Evolutionary conservation across 2,888 invertebrate genomes (phyloP).

Genomic region (Noctua fimbriata): DNA sequence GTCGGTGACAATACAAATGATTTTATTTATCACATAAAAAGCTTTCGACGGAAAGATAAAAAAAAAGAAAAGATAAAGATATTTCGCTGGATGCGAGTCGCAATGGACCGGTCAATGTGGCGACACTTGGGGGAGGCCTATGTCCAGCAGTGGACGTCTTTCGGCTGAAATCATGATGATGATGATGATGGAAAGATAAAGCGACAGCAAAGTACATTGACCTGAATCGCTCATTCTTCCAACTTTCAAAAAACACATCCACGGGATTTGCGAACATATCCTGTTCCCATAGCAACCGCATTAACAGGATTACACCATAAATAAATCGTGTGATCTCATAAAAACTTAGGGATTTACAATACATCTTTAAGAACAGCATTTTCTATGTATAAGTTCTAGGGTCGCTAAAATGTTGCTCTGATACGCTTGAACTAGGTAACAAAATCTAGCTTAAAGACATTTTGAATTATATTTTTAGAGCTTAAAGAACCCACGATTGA

Average conservation of each 20-base stretch:
- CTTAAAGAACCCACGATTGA: neutral
- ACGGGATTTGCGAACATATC: conserved; percentile 31
- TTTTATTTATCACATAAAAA: too few relatives aligned
- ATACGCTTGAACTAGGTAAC: neutral
- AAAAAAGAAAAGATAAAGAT: too few relatives aligned
- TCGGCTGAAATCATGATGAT: too few relatives aligned
- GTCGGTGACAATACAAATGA: too few relatives aligned
- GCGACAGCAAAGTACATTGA: neutral
- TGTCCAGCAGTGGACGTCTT: too few relatives aligned
- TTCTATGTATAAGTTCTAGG: conserved; percentile 39
- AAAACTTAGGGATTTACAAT: conserved; percentile 64
- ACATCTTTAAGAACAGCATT: conserved; percentile 52
- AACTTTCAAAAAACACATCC: neutral
- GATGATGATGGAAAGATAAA: too few relatives aligned
- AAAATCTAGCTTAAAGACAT: neutral
- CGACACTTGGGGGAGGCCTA: too few relatives aligned
- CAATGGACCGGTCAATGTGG: too few relatives aligned
- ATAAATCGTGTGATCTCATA: conserved; percentile 60
- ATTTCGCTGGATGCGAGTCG: too few relatives aligned
- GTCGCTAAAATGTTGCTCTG: conserved; percentile 53
- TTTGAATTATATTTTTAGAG: neutral
- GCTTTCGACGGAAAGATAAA: too few relatives aligned
- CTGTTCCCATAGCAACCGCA: conserved; percentile 46
- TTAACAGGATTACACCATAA: conserved; percentile 58
- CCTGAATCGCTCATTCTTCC: too few relatives aligned